Base-by-base conservation (phyloP, 2,888 invertebrate genomes). In the Epinotia ramella region DNA sequence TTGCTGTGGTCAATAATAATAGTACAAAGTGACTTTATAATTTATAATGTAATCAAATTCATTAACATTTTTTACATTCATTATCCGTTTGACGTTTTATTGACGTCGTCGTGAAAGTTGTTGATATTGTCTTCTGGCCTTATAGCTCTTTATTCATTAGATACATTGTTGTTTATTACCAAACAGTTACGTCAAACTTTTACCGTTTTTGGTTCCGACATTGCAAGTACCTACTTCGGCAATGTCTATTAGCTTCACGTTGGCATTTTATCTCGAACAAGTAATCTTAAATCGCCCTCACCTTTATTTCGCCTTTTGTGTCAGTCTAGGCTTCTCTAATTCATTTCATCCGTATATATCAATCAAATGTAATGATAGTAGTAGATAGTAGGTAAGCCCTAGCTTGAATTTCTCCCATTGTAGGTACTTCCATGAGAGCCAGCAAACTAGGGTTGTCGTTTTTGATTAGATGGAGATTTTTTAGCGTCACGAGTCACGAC, bases 1-100 rank as follows among this genome's bases (percentile, higher is more conserved):
- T 67, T 62, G 28, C 20, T 59, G 24, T 33, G 49, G 59, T 66
- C 40, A 66, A 49, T 46, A 65, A 40, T 65, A 24, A 40, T 65
- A 57, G 20, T 72, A 33, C 57, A 56, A 62, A 56, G 46, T 91
- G 89, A 91, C 89, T 87, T 89, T 88, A 80, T 85, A 84, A 82
- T 87, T 89, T 89, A 80, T 85, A 84, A 82, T 83, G 86, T 91
- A 91, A 93, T 91, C 90, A 91, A 86, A 80, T 86, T 86, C 85
- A 88, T 85, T 89, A 83, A 83, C 88, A 89, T 89, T 89, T 40
- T 53, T 84, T 88, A 87, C 88, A 67, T 67, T 88, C 87, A 87
- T 87, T 86, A 82, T 83, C 83, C 84, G 85, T 87, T 86, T 73
- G 76, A 67, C 73, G 76, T 77, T 69, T 74, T 69, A 67, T 77